Evolutionary conservation across 2,113 vertebrate genomes (phyloP), one percentile per base, ranked within the genome.

Genomic region (Pachyramphus minor): DNA sequence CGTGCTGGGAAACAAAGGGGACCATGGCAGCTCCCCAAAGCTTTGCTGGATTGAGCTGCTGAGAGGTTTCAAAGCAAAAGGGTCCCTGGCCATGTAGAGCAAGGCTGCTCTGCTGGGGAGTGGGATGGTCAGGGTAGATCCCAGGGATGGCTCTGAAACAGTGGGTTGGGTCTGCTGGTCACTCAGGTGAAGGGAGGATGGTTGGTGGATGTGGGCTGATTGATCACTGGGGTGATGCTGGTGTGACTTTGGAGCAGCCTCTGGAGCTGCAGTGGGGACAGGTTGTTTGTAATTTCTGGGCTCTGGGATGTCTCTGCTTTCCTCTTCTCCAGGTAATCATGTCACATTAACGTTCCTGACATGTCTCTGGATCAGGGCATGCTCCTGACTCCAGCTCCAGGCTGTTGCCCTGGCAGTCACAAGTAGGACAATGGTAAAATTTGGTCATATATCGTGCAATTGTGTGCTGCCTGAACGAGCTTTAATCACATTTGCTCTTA

Each of bases 1-100:
- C 13, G 30, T 13, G 33, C 21, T 77, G 18, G 47, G 79, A 63
- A 56, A 39, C 39, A 30, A 75, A 79, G 35, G 27, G 52, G 11
- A 4, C 39, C 0, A 0, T 31, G 53, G 27, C 20, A n/a, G 1
- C 7, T 28, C 6, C 64, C 23, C 13, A 22, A 24, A 66, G 14
- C 35, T 14, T 52, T 27, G 63, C 41, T 58, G 87, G 6, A 8
- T 6, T 9, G 37, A n/a, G 59, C 39, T 82, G 50, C 47, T 3
- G 6, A 16, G 84, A 31, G 23, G 22, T 10, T 66, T 24, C 8
- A 9, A n/a, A 74, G 41, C 20, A 10, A 53, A 37, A 66, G 12
- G 6, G 55, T 74, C 45, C 39, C 53, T 35, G 7, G 31, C 14
- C 27, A 37, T 52, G 33, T 19, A 6, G 15, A 75, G 9, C 0